These are phyloP conservation scores for Tinamus major DNA, from an alignment of 2,797 vertebrate species.

Conservation along the genomic window DNA sequence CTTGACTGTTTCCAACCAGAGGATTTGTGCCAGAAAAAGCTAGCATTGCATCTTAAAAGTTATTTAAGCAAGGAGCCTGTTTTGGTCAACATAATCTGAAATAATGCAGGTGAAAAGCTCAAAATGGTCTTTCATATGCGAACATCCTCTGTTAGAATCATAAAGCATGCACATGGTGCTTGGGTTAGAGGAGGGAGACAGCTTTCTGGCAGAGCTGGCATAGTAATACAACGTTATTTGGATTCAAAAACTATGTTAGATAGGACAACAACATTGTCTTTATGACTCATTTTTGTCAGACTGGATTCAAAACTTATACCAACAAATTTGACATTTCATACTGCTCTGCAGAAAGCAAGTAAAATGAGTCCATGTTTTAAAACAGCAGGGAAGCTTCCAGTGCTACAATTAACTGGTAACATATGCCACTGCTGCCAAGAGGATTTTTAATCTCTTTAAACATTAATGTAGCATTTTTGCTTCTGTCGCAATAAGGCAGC, in stretches of 20 bases:
- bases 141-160: slow-evolving; percentile 4
- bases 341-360: slow-evolving; percentile 76
- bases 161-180: background rate
- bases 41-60: background rate
- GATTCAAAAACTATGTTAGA: slow-evolving; percentile 61
- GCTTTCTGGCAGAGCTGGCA: slow-evolving; percentile 61
- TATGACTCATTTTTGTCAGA: slow-evolving; percentile 75
- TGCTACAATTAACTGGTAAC: slow-evolving; percentile 86
- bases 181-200: slow-evolving; percentile 42
- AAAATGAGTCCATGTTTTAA: slow-evolving; percentile 82
- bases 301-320: slow-evolving; percentile 76
- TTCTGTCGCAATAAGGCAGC: slow-evolving; percentile 85
- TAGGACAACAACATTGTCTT: slow-evolving; percentile 68
- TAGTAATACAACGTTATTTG: slow-evolving; percentile 60
- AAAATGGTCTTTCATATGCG: background rate
- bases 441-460: slow-evolving; percentile 84
- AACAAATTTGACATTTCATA: slow-evolving; percentile 80
- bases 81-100: slow-evolving; percentile 5
- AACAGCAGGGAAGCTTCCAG: slow-evolving; percentile 83
- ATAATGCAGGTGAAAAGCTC: slow-evolving; percentile 38
- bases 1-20: background rate
- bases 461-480: slow-evolving; percentile 85
- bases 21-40: background rate
- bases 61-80: slow-evolving; percentile 17
- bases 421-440: slow-evolving; percentile 85